A percentile compares a stretch with the other conserved stretches of the same genome.
phyloP scores from a whole-genome alignment of 2,797 vertebrate species.

The Lacerta agilis region DNA sequence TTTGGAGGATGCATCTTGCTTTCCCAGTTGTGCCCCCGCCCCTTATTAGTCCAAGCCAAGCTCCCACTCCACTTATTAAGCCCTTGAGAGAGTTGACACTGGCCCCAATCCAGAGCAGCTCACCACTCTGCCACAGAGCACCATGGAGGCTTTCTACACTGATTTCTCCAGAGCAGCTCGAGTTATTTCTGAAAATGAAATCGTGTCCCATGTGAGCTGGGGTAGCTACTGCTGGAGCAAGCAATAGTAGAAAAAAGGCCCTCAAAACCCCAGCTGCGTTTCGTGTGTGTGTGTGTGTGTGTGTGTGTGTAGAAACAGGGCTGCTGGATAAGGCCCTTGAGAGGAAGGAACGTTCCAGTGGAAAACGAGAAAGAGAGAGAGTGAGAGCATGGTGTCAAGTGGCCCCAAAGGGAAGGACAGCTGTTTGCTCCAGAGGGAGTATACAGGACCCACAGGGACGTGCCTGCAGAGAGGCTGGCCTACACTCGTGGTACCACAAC shows the following conservation, averaged over 20 bases:
- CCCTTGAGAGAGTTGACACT: not conserved
- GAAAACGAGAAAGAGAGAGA: not conserved
- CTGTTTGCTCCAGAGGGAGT: conserved; percentile 2
- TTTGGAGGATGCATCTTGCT: not conserved
- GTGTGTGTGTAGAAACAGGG: no score
- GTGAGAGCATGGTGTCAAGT: no score
- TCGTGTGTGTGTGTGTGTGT: not conserved
- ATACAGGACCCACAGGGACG: not conserved
- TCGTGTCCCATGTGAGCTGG: not conserved
- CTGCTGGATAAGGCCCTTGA: not conserved
- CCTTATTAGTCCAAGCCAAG: no score
- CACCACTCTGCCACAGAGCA: no score
- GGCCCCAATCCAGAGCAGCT: not conserved
- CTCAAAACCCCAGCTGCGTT: not conserved
- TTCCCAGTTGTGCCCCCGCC: not conserved
- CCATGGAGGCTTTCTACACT: not conserved
- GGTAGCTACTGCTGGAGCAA: conserved; percentile 7
- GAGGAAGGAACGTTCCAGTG: not conserved
- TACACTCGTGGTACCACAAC: conserved; percentile 84
- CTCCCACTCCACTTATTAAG: not conserved
- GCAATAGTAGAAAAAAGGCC: not conserved
- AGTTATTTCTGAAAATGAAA: not conserved
- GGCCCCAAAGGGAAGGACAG: not conserved
- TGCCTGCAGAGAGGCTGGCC: not conserved
- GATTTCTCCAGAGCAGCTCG: not conserved